phyloP scores from a whole-genome alignment of 2,888 invertebrate genomes.

The Baronia brevicornis region DNA sequence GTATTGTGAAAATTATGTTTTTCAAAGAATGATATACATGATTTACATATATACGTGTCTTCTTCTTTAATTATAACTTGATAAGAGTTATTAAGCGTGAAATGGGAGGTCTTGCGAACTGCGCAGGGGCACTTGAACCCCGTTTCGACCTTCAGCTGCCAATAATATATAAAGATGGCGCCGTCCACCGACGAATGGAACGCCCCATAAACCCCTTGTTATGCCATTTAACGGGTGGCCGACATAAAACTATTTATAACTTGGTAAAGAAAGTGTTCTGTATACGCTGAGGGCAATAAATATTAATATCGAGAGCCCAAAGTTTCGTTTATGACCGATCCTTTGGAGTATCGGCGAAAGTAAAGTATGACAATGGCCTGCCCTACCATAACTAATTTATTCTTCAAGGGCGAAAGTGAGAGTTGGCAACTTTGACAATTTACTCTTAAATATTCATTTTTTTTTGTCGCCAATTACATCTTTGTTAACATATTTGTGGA shows the following conservation, averaged over 20 bases:
- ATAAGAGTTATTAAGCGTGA: conserved; percentile 1
- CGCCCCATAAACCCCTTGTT: conserved; percentile 47
- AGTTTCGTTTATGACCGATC: conserved; percentile 56
- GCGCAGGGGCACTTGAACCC: conserved; percentile 30
- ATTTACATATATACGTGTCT: too few relatives aligned
- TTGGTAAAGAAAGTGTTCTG: conserved; percentile 50
- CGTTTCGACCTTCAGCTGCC: conserved; percentile 24
- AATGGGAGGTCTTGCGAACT: conserved; percentile 20
- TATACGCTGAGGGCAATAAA: conserved; percentile 57
- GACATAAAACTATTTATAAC: conserved; percentile 67
- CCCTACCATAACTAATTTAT: conserved; percentile 37
- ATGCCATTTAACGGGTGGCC: conserved; percentile 60
- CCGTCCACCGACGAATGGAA: conserved; percentile 22
- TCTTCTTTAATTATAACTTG: conserved; percentile 1
- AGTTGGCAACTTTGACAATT: conserved; percentile 26
- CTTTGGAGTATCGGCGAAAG: conserved; percentile 33
- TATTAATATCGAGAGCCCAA: conserved; percentile 55
- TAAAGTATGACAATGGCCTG: conserved; percentile 37
- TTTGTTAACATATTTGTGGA: too few relatives aligned
- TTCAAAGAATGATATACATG: too few relatives aligned
- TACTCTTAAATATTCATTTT: conserved; percentile 20
- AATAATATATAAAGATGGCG: conserved; percentile 40
- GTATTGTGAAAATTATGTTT: too few relatives aligned
- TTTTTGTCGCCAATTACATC: conserved; percentile 14
- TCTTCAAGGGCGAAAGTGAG: conserved; percentile 28